Conservation (phyloP, 2,113 vertebrate genomes). For the Okapia johnstoni region DNA sequence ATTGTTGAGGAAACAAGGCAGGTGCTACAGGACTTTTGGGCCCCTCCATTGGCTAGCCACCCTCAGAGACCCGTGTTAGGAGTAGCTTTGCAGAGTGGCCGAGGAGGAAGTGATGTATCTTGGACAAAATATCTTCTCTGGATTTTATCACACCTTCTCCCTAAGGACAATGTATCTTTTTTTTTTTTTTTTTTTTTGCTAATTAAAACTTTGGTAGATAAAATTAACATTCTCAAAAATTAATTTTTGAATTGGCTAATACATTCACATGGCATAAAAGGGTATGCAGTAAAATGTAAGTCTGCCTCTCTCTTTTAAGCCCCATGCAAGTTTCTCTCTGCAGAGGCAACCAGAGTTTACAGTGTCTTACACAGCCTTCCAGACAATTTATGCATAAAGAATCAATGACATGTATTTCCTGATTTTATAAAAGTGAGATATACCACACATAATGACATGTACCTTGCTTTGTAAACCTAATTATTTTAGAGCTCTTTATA, state of each 20-base stretch:
- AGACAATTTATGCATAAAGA: background rate
- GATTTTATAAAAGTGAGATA: background rate
- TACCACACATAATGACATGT: background rate
- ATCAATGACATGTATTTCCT: background rate
- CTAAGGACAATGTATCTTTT: background rate
- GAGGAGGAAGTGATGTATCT: background rate
- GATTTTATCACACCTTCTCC: background rate
- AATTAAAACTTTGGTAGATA: background rate
- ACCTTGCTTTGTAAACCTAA: background rate
- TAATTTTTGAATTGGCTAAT: background rate
- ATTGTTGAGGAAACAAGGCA: background rate
- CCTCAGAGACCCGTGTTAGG: background rate
- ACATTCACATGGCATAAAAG: background rate
- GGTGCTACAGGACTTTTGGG: background rate
- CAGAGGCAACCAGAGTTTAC: background rate
- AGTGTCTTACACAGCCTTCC: background rate
- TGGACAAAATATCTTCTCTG: background rate
- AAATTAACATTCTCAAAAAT: background rate
- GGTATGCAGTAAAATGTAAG: background rate
- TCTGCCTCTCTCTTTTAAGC: background rate
- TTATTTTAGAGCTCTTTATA: background rate
- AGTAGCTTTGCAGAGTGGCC: background rate
- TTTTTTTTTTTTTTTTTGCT: background rate
- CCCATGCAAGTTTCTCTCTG: background rate
- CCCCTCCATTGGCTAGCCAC: background rate